Percentiles rank a stretch among this genome's conserved stretches.
These are phyloP conservation scores for Calonectris borealis DNA, from an alignment of 2,113 vertebrate genomes.

Conservation along the genomic window DNA sequence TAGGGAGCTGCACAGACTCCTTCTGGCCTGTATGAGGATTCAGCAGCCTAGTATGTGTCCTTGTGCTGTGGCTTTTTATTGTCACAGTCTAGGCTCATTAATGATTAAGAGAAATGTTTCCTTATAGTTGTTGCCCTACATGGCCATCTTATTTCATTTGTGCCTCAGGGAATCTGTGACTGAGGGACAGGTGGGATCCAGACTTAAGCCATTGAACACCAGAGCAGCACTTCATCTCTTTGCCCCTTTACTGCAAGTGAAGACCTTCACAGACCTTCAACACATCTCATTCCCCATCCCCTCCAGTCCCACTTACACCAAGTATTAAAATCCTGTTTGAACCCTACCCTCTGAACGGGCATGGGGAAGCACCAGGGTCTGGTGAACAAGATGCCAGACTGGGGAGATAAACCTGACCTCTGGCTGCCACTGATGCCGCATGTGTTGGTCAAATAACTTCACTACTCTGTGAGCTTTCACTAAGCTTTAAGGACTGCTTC, in stretches of 20 bases:
- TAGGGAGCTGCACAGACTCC: not conserved
- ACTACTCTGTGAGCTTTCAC: not conserved
- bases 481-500: not conserved
- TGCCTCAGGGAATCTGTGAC: not conserved
- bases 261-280: not conserved
- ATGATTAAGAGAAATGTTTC: not conserved
- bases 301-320: not conserved
- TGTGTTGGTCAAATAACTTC: not conserved
- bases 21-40: not conserved
- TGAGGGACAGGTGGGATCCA: not conserved
- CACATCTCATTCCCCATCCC: rapidly evolving
- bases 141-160: not conserved
- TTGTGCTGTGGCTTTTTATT: not conserved
- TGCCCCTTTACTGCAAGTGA: not conserved
- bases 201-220: not conserved
- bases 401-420: not conserved
- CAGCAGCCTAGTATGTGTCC: not conserved
- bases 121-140: rapidly evolving
- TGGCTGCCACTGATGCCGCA: not conserved
- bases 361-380: not conserved
- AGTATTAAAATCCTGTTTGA: not conserved
- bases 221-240: not conserved
- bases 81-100: not conserved
- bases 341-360: not conserved
- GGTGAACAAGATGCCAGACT: not conserved